phyloP scores from a whole-genome alignment of 2,888 invertebrate genomes.

The Lampropteryx suffumata region DNA sequence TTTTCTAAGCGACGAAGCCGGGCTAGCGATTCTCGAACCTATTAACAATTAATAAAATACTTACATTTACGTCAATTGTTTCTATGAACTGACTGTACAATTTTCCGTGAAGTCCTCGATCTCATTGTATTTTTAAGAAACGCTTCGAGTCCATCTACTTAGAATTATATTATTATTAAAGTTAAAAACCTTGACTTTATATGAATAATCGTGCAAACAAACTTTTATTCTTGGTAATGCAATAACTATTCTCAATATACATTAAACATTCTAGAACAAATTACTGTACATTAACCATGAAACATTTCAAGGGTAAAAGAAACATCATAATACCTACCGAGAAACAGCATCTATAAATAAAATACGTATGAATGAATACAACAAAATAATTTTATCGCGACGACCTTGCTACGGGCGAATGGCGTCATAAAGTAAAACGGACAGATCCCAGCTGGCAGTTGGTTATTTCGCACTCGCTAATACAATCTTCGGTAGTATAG shows the following conservation, averaged over 20 bases:
- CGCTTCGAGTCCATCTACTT: too few relatives aligned
- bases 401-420: slow-evolving; percentile 4
- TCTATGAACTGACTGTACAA: too few relatives aligned
- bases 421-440: slow-evolving; percentile 8
- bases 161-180: too few relatives aligned
- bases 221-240: too few relatives aligned
- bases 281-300: neutral
- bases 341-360: slow-evolving; percentile 4
- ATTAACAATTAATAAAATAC: too few relatives aligned
- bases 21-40: slow-evolving; percentile 88
- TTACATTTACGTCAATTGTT: too few relatives aligned
- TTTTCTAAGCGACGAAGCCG: slow-evolving; percentile 93
- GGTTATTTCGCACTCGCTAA: neutral
- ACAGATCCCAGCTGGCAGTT: neutral
- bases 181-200: neutral
- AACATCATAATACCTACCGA: slow-evolving; percentile 9
- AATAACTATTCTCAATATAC: neutral
- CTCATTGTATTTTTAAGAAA: too few relatives aligned
- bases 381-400: slow-evolving; percentile 11
- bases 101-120: too few relatives aligned
- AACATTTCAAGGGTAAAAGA: slow-evolving; percentile 15
- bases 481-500: slow-evolving; percentile 79
- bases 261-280: slow-evolving; percentile 7
- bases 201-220: neutral
- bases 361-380: slow-evolving; percentile 13